These are phyloP conservation scores for Poecilobothrus nobilitatus DNA, from an alignment of 2,888 invertebrate genomes.

Conservation along the genomic window DNA sequence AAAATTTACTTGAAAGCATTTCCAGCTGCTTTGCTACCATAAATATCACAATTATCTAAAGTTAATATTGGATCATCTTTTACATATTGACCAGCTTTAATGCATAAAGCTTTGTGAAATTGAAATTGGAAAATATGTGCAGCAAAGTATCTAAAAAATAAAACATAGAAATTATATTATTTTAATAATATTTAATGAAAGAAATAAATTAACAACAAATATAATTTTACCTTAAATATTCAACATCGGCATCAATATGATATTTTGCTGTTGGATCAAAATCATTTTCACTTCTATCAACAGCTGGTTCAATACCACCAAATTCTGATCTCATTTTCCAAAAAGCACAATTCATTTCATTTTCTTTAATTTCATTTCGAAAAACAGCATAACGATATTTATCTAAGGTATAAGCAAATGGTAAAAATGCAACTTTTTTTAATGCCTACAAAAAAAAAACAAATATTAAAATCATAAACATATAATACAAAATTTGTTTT, in stretches of 20 bases:
- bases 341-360: constrained; percentile 57
- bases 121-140: constrained; percentile 73
- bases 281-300: constrained; percentile 53
- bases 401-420: constrained; percentile 61
- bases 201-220: not conserved
- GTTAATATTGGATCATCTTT: constrained; percentile 56
- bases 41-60: constrained; percentile 78
- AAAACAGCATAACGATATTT: constrained; percentile 62
- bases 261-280: constrained; percentile 72
- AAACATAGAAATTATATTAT: too few species aligned
- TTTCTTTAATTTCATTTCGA: constrained; percentile 49
- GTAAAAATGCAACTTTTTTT: constrained; percentile 60
- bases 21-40: constrained; percentile 71
- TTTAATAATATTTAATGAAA: not conserved
- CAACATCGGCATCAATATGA: constrained; percentile 61
- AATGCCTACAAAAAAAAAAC: constrained; percentile 35
- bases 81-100: constrained; percentile 67
- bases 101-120: constrained; percentile 62
- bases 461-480: not conserved
- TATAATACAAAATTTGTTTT: not conserved
- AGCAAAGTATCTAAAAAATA: constrained; percentile 56
- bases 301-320: constrained; percentile 59
- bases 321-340: constrained; percentile 55
- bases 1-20: constrained; percentile 51
- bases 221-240: constrained; percentile 52